Base-by-base conservation (phyloP, 2,888 invertebrate species). In the Lasius platythorax region DNA sequence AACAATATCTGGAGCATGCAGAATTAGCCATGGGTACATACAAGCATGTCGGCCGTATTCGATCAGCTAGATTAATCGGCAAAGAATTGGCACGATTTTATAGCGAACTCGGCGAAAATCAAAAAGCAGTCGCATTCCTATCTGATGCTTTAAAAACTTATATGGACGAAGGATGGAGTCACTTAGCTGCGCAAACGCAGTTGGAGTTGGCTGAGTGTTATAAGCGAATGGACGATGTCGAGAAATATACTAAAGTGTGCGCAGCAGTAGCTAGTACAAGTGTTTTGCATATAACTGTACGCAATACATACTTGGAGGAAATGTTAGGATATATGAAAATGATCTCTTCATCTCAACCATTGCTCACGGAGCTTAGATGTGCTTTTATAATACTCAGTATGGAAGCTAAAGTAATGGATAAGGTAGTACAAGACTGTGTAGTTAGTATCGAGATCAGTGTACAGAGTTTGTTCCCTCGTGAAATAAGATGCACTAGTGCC, bases 21-120 rank as follows among this genome's bases (percentile, higher is more conserved):
- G 99, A 99, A 94, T 95, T 99, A 87, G 98, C 99, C 0, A 99
- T 99, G 97, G 98, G 99, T 75, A 99, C 99, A 0, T 99, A 98
- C 94, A 99, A 99, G 93, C 99, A 99, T 95, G 98, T 99, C 87
- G 97, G 96, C 12, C 95, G 96, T 9, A 95, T 97, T 91, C 96
- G 98, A 89, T 98, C 98, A 78, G 99, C 99, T 0, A 96, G 98
- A 63, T 96, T 98, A 68, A 98, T 99, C 82, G 99, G 99, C 0
- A 96, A 97, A 58, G 98, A 99, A 92, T 95, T 99, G 72, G 99
- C 99, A 0, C 96, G 97, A 40, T 99, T 99, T 94, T 99, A 99
- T 95, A 97, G 98, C 90, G 97, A 97, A 87, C 96, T 98, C 11
- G 97, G 97, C 0, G 98, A 98, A 94, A 97, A 98, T 0, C 97